These are phyloP conservation scores for Caenorhabditis macrosperma DNA, from an alignment of 2,888 invertebrate genomes.

Conservation along the genomic window DNA sequence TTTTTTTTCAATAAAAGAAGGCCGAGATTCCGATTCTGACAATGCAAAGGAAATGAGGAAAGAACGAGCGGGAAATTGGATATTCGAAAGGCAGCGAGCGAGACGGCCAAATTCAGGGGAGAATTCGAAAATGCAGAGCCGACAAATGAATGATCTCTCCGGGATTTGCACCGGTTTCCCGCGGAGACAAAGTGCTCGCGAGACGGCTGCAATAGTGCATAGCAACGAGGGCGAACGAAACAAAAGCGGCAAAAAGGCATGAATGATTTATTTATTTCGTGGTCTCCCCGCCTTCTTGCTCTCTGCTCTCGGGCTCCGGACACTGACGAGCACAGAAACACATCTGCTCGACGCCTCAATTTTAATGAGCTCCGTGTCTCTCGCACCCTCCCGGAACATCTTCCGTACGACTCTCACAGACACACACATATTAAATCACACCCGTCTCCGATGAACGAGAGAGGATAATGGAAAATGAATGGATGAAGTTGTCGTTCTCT, in stretches of 20 bases:
- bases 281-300: background rate
- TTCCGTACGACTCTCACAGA: too few relatives aligned
- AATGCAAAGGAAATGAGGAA: background rate
- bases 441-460: too few relatives aligned
- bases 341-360: constrained; percentile 17
- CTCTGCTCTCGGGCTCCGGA: background rate
- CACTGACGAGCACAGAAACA: background rate
- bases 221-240: constrained; percentile 24
- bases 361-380: constrained; percentile 10
- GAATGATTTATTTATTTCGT: constrained; percentile 19
- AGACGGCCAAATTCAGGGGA: too few relatives aligned
- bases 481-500: too few relatives aligned
- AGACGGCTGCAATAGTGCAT: constrained; percentile 7
- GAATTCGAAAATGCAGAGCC: constrained; percentile 11
- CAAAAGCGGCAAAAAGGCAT: constrained; percentile 1
- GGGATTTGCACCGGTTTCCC: too few relatives aligned
- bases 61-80: constrained; percentile 7
- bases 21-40: background rate
- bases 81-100: background rate
- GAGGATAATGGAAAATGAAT: too few relatives aligned
- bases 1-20: too few relatives aligned
- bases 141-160: background rate
- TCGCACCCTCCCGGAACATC: too few relatives aligned
- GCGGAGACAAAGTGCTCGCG: constrained; percentile 6
- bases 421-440: too few relatives aligned